Evolutionary conservation across 2,113 vertebrate species (phyloP), one percentile per base, ranked within the genome.

Genomic region (Oryzias javanicus): DNA sequence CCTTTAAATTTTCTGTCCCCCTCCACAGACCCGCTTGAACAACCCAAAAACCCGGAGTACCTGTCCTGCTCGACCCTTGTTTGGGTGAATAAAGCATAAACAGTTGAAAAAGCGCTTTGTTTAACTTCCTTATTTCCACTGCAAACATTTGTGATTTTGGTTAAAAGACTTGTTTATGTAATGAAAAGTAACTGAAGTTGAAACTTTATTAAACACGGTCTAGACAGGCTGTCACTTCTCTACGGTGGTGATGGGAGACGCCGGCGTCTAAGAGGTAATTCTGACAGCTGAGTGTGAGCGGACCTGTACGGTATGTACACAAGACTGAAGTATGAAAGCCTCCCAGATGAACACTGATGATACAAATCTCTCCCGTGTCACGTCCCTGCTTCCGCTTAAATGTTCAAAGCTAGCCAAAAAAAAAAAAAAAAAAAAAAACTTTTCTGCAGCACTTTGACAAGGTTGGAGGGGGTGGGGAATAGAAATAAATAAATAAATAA

Each of bases 321-420:
- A 40, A 53, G 60, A 62, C 52, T 66, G n/a, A 10, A 15, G 64
- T 63, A 55, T 64, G 73, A 68, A 70, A 55, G 22, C 42, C 50
- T 22, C 50, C 62, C 62, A 29, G 64, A 57, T 52, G 51, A 53
- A 79, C 77, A 82, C 76, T 76, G 83, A 88, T 73, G 75, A 84
- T 82, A 69, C 54, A 77, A 82, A 85, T 82, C 75, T 80, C 58
- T 62, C 54, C 63, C 67, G 53, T 81, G 68, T 70, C 49, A 50
- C 74, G 71, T 76, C 78, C 67, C 64, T 61, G 45, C 64, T 58
- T 45, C 55, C 20, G 60, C 69, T 35, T 74, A 76, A 69, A 76
- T 66, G 82, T 81, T 86, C 80, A 86, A 86, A 86, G 71, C 65
- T 46, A 66, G 61, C 56, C 58, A 42, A 59, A 80, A 84, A 61